A percentile compares a stretch with the other conserved stretches of the same genome.
Conservation (phyloP, 2,888 invertebrate genomes). For the Caenorhabditis japonica region DNA sequence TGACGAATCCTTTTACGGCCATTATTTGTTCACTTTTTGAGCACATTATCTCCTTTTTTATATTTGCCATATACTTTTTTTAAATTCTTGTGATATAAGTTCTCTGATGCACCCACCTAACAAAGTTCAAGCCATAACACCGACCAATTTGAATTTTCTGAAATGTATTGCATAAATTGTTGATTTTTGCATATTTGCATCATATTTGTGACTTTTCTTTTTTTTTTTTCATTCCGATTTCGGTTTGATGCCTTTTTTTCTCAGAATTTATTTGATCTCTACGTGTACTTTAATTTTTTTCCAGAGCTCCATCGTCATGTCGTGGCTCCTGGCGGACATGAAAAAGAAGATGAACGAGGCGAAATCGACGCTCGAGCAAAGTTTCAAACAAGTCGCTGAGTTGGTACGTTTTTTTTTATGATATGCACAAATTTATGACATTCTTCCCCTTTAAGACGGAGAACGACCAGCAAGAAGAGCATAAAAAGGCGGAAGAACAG, state of each 20-base stretch:
- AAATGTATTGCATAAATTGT: too few relatives aligned
- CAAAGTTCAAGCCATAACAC: slow-evolving; percentile 15
- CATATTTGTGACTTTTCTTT: not conserved
- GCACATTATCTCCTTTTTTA: too few relatives aligned
- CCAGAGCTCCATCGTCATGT: slow-evolving; percentile 50
- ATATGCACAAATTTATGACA: not conserved
- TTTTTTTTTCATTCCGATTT: slow-evolving; percentile 9
- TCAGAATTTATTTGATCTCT: too few relatives aligned
- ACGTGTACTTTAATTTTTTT: too few relatives aligned
- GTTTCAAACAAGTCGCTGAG: slow-evolving; percentile 44
- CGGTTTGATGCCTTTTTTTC: slow-evolving; percentile 20
- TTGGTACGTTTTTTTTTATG: slow-evolving; percentile 10
- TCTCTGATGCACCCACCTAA: slow-evolving; percentile 6
- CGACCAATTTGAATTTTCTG: slow-evolving; percentile 2
- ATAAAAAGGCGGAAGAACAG: not conserved
- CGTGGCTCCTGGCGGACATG: slow-evolving; percentile 62
- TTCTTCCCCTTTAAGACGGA: not conserved
- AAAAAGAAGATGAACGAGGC: slow-evolving; percentile 58
- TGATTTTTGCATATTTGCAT: not conserved
- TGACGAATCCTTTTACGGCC: too few relatives aligned
- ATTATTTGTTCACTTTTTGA: too few relatives aligned
- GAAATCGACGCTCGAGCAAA: slow-evolving; percentile 53
- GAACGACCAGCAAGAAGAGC: too few relatives aligned
- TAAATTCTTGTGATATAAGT: slow-evolving; percentile 28
- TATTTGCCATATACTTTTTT: too few relatives aligned